Evolutionary conservation across 1,140 invertebrate genomes (phyloP).

Genomic region (Scaptomyza graminum): DNA sequence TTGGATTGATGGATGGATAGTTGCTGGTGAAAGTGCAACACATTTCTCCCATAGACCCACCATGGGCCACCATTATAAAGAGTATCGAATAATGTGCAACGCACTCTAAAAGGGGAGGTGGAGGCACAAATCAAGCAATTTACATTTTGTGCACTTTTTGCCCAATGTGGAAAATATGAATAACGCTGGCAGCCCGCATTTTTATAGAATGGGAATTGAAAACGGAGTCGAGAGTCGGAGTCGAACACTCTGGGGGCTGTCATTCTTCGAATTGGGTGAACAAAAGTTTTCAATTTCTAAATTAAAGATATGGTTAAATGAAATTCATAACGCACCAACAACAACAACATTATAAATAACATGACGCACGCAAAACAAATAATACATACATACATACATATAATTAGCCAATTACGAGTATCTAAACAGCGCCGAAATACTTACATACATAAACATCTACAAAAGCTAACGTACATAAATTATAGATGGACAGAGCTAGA

Average conservation of each 20-base stretch:
- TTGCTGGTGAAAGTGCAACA: conserved; percentile 66
- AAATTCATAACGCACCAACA: conserved; percentile 65
- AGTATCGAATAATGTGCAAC: conserved; percentile 59
- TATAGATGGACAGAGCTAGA: not conserved
- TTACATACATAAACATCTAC: conserved; percentile 13
- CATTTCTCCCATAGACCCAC: conserved; percentile 72
- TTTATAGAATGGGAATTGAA: conserved; percentile 8
- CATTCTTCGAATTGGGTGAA: conserved; percentile 41
- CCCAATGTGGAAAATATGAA: conserved; percentile 42
- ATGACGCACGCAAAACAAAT: conserved; percentile 50
- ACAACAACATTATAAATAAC: conserved; percentile 2
- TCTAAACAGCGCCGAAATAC: conserved; percentile 31
- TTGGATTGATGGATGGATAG: conserved; percentile 1
- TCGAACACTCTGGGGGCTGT: conserved; percentile 28
- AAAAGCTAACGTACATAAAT: conserved; percentile 15
- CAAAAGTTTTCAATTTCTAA: conserved; percentile 74
- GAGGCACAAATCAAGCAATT: conserved; percentile 70
- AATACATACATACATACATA: conserved; percentile 29
- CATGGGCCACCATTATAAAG: conserved; percentile 64
- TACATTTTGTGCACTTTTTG: conserved; percentile 68
- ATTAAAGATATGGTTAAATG: conserved; percentile 76
- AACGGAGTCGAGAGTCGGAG: not conserved
- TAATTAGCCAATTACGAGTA: conserved; percentile 72
- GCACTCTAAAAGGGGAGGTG: not conserved
- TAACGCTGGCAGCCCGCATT: conserved; percentile 61